Conservation (phyloP, 2,113 vertebrate species). For the Lamprotornis superbus region DNA sequence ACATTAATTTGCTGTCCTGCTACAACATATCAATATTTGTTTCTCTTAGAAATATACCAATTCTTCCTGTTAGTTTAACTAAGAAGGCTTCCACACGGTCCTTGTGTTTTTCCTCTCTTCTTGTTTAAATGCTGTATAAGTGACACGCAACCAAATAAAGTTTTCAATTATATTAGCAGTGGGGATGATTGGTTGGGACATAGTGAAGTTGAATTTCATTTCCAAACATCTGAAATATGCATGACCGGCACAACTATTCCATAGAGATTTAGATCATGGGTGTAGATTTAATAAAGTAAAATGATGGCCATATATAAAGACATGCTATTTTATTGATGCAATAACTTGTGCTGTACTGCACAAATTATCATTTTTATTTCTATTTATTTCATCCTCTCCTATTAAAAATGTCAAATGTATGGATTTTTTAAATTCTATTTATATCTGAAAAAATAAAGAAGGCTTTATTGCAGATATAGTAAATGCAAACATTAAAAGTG, state of each 20-base stretch:
- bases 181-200: neutral
- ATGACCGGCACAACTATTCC: neutral
- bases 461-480: neutral
- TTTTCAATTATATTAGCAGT: neutral
- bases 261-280: neutral
- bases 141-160: neutral
- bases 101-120: neutral
- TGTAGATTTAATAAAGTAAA: constrained; percentile 37
- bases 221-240: constrained; percentile 26
- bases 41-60: neutral
- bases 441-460: neutral
- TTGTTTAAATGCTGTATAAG: neutral
- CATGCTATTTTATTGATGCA: constrained; percentile 2
- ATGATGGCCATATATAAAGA: constrained; percentile 5
- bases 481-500: neutral
- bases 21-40: neutral
- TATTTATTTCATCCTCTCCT: neutral
- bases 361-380: constrained; percentile 28
- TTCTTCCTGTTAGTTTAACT: neutral
- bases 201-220: neutral
- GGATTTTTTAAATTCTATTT: neutral
- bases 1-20: neutral
- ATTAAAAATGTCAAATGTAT: neutral
- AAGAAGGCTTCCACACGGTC: neutral
- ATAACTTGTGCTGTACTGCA: neutral